phyloP scores from a whole-genome alignment of 2,888 invertebrate species.

The Ditylenchus weischeri region DNA sequence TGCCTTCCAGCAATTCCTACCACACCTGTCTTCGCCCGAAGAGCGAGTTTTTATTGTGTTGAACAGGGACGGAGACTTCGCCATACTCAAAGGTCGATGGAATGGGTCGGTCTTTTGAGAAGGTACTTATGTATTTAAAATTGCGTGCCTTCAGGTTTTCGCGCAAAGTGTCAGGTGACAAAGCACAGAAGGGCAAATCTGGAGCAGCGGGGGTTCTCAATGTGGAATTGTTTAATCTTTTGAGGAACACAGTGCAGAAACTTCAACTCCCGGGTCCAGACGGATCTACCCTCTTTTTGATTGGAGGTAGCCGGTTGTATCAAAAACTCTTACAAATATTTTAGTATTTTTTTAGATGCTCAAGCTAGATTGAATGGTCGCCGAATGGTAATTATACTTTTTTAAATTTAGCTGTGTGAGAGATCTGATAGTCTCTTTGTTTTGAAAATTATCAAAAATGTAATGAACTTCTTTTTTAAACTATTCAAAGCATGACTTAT shows the following conservation, averaged over 20 bases:
- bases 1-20: slow-evolving; percentile 56
- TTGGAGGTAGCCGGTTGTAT: slow-evolving; percentile 46
- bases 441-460: too few relatives aligned
- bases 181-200: slow-evolving; percentile 29
- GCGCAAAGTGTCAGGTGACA: slow-evolving; percentile 31
- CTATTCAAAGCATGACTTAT: background rate
- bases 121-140: background rate
- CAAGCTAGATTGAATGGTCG: slow-evolving; percentile 57
- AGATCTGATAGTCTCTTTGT: too few relatives aligned
- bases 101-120: slow-evolving; percentile 53
- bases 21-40: slow-evolving; percentile 60
- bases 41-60: slow-evolving; percentile 62
- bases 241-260: slow-evolving; percentile 59
- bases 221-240: slow-evolving; percentile 56
- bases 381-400: slow-evolving; percentile 34
- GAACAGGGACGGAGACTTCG: slow-evolving; percentile 62
- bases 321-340: background rate
- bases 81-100: slow-evolving; percentile 62
- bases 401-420: too few relatives aligned
- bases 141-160: slow-evolving; percentile 12
- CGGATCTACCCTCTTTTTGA: slow-evolving; percentile 54
- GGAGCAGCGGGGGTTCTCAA: slow-evolving; percentile 54
- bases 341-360: slow-evolving; percentile 47
- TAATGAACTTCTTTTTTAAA: too few relatives aligned
- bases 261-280: slow-evolving; percentile 56